phyloP scores from a whole-genome alignment of 1,140 invertebrate genomes.

The Leptinotarsa lineolata region DNA sequence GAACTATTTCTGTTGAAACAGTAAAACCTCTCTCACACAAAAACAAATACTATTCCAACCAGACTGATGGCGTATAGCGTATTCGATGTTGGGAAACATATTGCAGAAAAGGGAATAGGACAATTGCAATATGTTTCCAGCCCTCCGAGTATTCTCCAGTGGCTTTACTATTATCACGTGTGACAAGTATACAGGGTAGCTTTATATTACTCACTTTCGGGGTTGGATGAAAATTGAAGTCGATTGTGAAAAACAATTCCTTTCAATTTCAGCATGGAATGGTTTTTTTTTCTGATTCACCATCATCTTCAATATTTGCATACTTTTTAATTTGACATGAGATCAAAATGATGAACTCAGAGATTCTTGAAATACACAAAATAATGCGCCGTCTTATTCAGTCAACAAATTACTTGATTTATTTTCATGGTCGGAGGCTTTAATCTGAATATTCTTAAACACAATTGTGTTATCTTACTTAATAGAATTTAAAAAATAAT shows the following conservation, averaged over 20 bases:
- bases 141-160: constrained; percentile 2
- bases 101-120: constrained; percentile 31
- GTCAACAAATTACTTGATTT: no score
- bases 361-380: background rate
- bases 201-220: no score
- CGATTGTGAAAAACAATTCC: background rate
- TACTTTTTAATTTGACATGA: background rate
- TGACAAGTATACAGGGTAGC: constrained; percentile 26
- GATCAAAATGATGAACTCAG: background rate
- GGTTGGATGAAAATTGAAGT: no score
- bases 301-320: background rate
- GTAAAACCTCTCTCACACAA: no score
- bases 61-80: constrained; percentile 9
- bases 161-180: constrained; percentile 31
- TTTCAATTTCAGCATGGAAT: background rate
- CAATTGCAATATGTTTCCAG: constrained; percentile 34
- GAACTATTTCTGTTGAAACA: no score
- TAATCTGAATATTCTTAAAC: no score
- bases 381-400: background rate
- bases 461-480: no score
- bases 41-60: constrained; percentile 12
- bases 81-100: constrained; percentile 35
- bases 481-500: no score
- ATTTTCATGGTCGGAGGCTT: no score
- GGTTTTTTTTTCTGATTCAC: background rate